Evolutionary conservation across 2,113 vertebrate genomes (phyloP).

Genomic region (Monopterus albus): DNA sequence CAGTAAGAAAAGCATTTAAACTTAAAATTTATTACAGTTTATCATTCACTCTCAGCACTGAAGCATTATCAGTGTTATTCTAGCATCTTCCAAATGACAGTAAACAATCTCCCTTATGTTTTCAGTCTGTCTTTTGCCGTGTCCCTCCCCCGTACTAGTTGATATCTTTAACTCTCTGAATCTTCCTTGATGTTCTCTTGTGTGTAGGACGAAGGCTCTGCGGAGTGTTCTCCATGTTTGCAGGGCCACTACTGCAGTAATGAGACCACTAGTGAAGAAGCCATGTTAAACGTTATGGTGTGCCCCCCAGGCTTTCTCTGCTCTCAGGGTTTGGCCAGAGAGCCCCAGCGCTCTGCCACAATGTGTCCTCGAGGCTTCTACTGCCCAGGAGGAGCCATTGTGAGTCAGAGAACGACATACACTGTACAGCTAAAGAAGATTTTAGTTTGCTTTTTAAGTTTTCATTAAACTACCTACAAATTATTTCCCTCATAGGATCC

Average conservation of each 20-base stretch:
- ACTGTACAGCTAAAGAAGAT: background rate
- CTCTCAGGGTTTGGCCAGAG: constrained; percentile 83
- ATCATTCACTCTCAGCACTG: constrained; percentile 10
- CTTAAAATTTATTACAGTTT: constrained; percentile 25
- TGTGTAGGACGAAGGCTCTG: constrained; percentile 84
- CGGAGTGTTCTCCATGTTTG: constrained; percentile 83
- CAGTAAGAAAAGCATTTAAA: constrained; percentile 31
- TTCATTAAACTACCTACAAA: background rate
- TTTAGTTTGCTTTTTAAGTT: background rate
- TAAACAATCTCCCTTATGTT: constrained; percentile 28
- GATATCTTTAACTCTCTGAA: constrained; percentile 62
- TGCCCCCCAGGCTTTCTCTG: constrained; percentile 89
- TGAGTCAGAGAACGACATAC: constrained; percentile 69
- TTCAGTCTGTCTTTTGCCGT: constrained; percentile 35
- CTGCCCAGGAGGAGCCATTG: constrained; percentile 84
- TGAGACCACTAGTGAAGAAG: constrained; percentile 85
- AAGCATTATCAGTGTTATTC: constrained; percentile 13
- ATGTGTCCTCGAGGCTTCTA: constrained; percentile 89
- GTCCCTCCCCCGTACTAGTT: constrained; percentile 58
- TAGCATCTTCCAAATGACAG: constrained; percentile 29
- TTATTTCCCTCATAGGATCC: constrained; percentile 75
- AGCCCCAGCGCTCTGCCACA: constrained; percentile 81
- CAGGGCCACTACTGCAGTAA: constrained; percentile 88
- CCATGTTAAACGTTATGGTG: constrained; percentile 86
- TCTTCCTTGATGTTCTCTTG: constrained; percentile 50